A percentile compares a stretch with the other conserved stretches of the same genome.
phyloP scores from a whole-genome alignment of 2,797 vertebrate species.

The Gymnocypris eckloni region DNA sequence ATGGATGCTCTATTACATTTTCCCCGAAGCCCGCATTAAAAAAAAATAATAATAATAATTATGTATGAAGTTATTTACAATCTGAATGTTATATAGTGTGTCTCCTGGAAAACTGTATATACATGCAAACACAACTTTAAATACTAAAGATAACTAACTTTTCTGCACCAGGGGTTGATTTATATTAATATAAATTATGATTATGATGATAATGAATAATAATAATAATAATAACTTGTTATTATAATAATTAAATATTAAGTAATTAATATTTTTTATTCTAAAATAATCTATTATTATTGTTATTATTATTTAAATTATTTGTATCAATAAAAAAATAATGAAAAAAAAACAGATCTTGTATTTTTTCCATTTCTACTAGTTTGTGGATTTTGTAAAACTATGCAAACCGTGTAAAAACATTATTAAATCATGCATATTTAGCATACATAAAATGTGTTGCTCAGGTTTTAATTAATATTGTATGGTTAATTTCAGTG shows the following conservation, averaged over 20 bases:
- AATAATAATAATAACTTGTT: background rate
- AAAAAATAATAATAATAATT: background rate
- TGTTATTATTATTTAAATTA: too few species aligned
- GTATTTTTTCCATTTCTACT: background rate
- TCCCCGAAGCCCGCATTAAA: background rate
- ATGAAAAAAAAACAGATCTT: background rate
- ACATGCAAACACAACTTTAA: background rate
- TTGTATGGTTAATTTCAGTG: background rate
- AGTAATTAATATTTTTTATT: background rate
- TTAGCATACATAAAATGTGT: background rate
- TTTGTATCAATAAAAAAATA: too few species aligned
- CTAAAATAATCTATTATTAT: background rate
- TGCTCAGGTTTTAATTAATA: background rate
- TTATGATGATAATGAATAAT: background rate
- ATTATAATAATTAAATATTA: background rate
- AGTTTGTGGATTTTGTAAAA: background rate
- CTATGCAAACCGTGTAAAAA: background rate
- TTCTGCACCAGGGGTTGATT: background rate
- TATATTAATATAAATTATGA: background rate
- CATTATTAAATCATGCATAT: background rate
- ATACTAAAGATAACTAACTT: background rate
- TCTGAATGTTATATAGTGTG: constrained; percentile 5
- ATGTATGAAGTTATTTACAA: background rate
- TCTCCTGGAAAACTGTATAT: background rate
- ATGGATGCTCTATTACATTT: constrained; percentile 10